Base-by-base conservation (phyloP, 1,140 invertebrate species). In the Bombus consobrinus region DNA sequence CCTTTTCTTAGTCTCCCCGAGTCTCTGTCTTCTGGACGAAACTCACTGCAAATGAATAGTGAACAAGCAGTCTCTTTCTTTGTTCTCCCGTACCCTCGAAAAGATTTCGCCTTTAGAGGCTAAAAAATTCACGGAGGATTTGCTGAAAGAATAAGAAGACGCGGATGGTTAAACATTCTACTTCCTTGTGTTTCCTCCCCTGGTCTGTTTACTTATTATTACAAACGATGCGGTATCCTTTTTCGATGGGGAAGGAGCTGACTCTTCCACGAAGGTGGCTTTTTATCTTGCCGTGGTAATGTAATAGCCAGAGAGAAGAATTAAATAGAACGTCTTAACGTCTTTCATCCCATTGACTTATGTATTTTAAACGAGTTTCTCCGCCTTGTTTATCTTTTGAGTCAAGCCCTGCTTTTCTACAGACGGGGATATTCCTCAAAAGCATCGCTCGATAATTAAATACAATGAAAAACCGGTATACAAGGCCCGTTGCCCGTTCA, bases 361-460 rank as follows among this genome's bases (percentile, higher is more conserved):
- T 47, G 39, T 41, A 37, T 64, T 28, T 43, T 32, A 73, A 81
- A 22, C 18, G 5, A 64, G 68, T 22, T 64, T 12, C 22, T 28
- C 18, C 18, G 25, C 32, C 28, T 81, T 64, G 32, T 81, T 81
- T 59, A 10, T 82, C 81, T 64, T 66, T 68, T 5, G 10, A 83
- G 57, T 66, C 3, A 53, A n/a, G 4, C 25, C 10, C 37, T 10
- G 37, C 2, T 6, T 53, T 13, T 28, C 39, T 25, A 28, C 37
- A 25, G 32, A 64, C 28, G 1, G 3, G 57, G 25, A 0, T 22
- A 32, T 41, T 15, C 12, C 53, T 39, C 10, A 32, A 25, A 34
- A 32, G 28, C 39, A 47, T 34, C 22, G 9, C 9, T 3, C 25
- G 1, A 43, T 53, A 39, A 66, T 82, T 39, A 57, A 41, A 71